Evolutionary conservation across 2,888 invertebrate genomes (phyloP).

Genomic region (Yponomeuta sedellus): DNA sequence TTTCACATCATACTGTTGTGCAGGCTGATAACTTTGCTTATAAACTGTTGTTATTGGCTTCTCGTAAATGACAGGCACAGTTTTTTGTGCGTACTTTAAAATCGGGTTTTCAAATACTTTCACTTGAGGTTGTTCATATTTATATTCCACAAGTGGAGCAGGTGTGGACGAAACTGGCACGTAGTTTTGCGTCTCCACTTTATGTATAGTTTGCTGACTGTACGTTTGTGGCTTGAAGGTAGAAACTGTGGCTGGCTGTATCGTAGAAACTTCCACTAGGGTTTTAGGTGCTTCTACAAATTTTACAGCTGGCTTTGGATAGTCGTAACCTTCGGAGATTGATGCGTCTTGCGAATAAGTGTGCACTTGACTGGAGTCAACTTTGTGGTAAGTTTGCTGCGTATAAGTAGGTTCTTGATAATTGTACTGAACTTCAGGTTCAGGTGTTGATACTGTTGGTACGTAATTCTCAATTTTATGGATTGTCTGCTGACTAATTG

Average conservation of each 20-base stretch:
- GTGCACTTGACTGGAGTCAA: slow-evolving; percentile 43
- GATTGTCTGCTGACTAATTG: slow-evolving; percentile 47
- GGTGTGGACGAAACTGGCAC: slow-evolving; percentile 46
- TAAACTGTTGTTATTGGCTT: slow-evolving; percentile 48
- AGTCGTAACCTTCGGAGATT: slow-evolving; percentile 29
- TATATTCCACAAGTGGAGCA: slow-evolving; percentile 37
- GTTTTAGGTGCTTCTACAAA: slow-evolving; percentile 50
- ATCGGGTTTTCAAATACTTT: slow-evolving; percentile 60
- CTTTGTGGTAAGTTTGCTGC: slow-evolving; percentile 51
- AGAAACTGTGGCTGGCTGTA: slow-evolving; percentile 38
- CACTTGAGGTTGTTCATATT: slow-evolving; percentile 53
- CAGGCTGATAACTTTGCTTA: slow-evolving; percentile 50
- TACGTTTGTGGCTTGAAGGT: slow-evolving; percentile 52
- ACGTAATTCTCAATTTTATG: slow-evolving; percentile 39
- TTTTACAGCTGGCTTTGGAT: slow-evolving; percentile 29
- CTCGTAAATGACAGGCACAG: slow-evolving; percentile 47
- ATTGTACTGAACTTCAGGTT: slow-evolving; percentile 44
- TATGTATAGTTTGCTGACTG: slow-evolving; percentile 57
- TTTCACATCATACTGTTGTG: slow-evolving; percentile 46
- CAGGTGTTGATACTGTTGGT: slow-evolving; percentile 29
- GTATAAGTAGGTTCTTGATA: slow-evolving; percentile 40
- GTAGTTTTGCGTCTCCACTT: slow-evolving; percentile 42
- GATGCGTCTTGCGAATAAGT: slow-evolving; percentile 34
- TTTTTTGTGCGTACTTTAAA: slow-evolving; percentile 48
- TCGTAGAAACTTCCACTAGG: slow-evolving; percentile 25